Base-by-base conservation (phyloP, 2,797 vertebrate species). In the Xenops minutus region DNA sequence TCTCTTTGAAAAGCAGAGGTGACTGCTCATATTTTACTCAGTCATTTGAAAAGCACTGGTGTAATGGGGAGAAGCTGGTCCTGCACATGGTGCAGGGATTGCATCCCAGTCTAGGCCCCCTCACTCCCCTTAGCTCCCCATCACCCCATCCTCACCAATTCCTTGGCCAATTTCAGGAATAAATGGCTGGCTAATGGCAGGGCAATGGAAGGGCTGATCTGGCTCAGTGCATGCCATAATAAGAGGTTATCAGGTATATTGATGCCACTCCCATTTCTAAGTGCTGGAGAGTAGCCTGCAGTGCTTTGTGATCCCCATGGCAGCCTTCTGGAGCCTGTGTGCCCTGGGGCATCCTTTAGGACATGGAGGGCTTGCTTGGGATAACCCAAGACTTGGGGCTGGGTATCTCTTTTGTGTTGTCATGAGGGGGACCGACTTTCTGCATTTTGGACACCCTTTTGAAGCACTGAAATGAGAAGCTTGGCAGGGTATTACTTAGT, bases 271-370 rank as follows among this genome's bases (percentile, higher is more conserved):
- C 36, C 11, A 23, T 58, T 91, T 93, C 64, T 73, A 55, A 92
- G 55, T 0, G 1, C 22, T 76, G 36, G 4, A 1, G 7, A 62
- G 36, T 30, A 80, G 72, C 49, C 34, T 76, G 22, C 69, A 78
- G n/a, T 49, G 26, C n/a, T 20, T 27, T 3, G 1, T 10, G 1
- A 68, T 36, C 15, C 14, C 9, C 3, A 5, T 5, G 26, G 24
- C 51, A 91, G 19, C 17, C 9, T 56, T 55, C 56, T 6, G 1
- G 23, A 77, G 19, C 29, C n/a, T 68, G 9, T 51, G 41, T 63
- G 36, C 8, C 8, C 11, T 6, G 2, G 19, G 12, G 7, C 41
- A 61, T 54, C 56, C 17, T 56, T 10, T 4, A 19, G 52, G 30
- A 17, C 6, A 12, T 5, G 22, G 43, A 48, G 29, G 7, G 7